A percentile compares a stretch with the other conserved stretches of the same genome.
Evolutionary conservation across 23 tunicate genomes (phyloP).

Genomic region (Ascidia mentula): DNA sequence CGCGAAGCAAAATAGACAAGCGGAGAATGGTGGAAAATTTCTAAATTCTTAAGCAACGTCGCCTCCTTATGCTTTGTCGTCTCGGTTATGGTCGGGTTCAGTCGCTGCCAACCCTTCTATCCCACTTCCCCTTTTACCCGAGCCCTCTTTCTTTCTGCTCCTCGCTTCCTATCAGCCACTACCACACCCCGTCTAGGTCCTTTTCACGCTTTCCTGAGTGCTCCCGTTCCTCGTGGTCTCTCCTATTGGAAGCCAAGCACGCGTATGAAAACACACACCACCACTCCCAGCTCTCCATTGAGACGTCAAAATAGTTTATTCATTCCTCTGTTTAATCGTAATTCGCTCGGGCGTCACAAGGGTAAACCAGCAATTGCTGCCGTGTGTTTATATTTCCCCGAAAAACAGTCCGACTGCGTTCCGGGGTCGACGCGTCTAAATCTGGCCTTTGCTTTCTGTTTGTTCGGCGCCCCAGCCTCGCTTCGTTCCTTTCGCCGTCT

Average conservation of each 20-base stretch:
- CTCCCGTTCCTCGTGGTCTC: background rate
- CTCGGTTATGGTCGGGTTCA: background rate
- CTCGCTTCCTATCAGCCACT: background rate
- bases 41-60: background rate
- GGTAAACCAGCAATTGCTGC: too few relatives aligned
- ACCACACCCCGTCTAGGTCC: conserved; percentile 11
- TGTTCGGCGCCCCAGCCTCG: too few relatives aligned
- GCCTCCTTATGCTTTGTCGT: background rate
- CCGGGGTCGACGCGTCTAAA: background rate
- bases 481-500: too few relatives aligned
- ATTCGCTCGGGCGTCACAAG: background rate
- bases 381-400: conserved; percentile 4
- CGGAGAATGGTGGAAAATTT: too few relatives aligned
- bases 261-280: conserved; percentile 9
- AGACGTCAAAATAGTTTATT: conserved; percentile 6
- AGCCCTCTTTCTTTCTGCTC: background rate
- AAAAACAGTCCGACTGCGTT: background rate
- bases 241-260: background rate
- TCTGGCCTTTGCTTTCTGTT: background rate
- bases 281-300: conserved; percentile 1
- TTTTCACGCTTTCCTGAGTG: background rate
- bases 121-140: background rate
- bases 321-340: background rate
- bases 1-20: too few relatives aligned
- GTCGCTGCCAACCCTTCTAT: background rate